Conservation (phyloP, 2,888 invertebrate species). For the Erannis defoliaria region DNA sequence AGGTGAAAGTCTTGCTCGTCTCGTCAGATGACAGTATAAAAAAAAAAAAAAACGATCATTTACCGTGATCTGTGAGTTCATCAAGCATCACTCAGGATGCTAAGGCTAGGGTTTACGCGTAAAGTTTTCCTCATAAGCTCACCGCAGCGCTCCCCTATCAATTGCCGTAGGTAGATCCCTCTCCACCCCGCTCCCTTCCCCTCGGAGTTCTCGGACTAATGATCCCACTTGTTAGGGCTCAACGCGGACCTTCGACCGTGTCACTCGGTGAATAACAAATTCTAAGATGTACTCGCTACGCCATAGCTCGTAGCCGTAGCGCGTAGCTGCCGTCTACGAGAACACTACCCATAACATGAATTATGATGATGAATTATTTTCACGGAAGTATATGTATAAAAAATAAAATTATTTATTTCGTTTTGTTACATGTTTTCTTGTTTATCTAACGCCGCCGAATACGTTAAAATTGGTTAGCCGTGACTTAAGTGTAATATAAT, state of each 20-base stretch:
- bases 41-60: no score
- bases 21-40: no score
- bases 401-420: slow-evolving; percentile 41
- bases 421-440: slow-evolving; percentile 27
- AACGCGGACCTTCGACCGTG: slow-evolving; percentile 80
- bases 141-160: slow-evolving; percentile 83
- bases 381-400: slow-evolving; percentile 36
- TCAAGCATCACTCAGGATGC: slow-evolving; percentile 64
- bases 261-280: slow-evolving; percentile 84
- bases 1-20: no score
- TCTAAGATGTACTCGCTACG: slow-evolving; percentile 72
- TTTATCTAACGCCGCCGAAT: neutral
- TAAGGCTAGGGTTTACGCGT: slow-evolving; percentile 71
- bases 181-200: slow-evolving; percentile 51
- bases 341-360: slow-evolving; percentile 56
- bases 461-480: neutral
- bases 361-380: slow-evolving; percentile 43
- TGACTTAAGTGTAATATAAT: no score
- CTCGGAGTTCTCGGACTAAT: slow-evolving; percentile 75
- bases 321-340: slow-evolving; percentile 40
- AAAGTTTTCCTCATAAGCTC: slow-evolving; percentile 83
- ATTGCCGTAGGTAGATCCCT: slow-evolving; percentile 65
- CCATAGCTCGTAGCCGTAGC: slow-evolving; percentile 56
- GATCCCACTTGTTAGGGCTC: slow-evolving; percentile 85
- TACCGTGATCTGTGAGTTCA: slow-evolving; percentile 63